Evolutionary conservation across 2,797 vertebrate species (phyloP).

Genomic region (Numenius phaeopus): DNA sequence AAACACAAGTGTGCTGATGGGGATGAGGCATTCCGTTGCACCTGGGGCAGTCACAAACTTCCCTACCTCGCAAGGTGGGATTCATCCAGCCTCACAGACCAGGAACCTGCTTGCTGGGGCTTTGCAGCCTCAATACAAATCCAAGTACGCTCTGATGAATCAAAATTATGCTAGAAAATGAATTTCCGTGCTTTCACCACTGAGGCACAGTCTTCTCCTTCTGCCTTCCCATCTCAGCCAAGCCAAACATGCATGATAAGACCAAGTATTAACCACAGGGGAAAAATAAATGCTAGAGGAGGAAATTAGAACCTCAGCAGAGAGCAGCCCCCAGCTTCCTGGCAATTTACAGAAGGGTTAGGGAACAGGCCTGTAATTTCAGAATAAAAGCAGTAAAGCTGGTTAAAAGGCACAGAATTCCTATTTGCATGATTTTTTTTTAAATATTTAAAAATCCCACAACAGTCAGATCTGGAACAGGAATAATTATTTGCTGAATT

Average conservation of each 20-base stretch:
- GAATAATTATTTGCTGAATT: not conserved
- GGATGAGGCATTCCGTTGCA: not conserved
- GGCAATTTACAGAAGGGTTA: not conserved
- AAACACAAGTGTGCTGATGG: not conserved
- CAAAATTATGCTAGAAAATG: not conserved
- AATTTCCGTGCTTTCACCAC: not conserved
- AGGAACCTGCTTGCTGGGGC: not conserved
- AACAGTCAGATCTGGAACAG: not conserved
- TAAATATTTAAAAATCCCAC: not conserved
- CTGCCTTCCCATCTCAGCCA: not conserved
- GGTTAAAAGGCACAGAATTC: not conserved
- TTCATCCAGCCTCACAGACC: not conserved
- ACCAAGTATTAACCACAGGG: not conserved
- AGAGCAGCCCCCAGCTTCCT: not conserved
- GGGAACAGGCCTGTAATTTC: constrained; percentile 24
- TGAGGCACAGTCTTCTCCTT: not conserved
- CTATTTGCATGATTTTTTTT: not conserved
- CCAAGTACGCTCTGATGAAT: not conserved
- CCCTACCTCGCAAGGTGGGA: not conserved
- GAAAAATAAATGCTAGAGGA: not conserved
- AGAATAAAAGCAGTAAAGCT: constrained; percentile 18
- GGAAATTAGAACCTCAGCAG: constrained; percentile 15
- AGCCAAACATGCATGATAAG: constrained; percentile 13
- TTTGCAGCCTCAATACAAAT: not conserved
- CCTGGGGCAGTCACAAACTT: not conserved